Percentiles rank a stretch among this genome's conserved stretches.
These are phyloP conservation scores for Conger conger DNA, from an alignment of 2,113 vertebrate species.

Conservation along the genomic window DNA sequence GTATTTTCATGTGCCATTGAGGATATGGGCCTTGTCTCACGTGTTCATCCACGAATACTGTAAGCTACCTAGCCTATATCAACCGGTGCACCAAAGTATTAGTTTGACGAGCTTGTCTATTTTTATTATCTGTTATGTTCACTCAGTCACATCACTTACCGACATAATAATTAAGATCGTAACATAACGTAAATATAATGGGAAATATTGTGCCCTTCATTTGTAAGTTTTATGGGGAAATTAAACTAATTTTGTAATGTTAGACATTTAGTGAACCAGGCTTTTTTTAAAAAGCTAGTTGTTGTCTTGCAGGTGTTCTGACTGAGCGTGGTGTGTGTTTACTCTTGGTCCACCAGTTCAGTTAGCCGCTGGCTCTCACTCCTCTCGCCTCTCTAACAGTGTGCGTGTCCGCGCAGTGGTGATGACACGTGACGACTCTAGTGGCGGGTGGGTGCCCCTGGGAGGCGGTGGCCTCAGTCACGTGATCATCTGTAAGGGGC, in stretches of 20 bases:
- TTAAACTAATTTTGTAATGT: not conserved
- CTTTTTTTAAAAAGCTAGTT: not conserved
- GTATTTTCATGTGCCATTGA: not conserved
- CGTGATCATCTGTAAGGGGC: constrained; percentile 83
- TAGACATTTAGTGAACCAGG: not conserved
- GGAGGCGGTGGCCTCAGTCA: constrained; percentile 89
- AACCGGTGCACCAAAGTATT: not conserved
- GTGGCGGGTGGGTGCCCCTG: constrained; percentile 90
- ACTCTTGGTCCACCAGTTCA: constrained; percentile 27
- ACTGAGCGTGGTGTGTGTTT: not conserved
- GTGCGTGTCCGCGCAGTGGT: constrained; percentile 91
- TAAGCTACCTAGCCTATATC: no score
- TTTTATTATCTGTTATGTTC: not conserved
- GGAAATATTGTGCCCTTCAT: no score
- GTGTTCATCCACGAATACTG: not conserved
- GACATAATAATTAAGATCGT: not conserved
- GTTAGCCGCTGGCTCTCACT: constrained; percentile 38
- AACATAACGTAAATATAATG: no score
- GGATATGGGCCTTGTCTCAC: not conserved
- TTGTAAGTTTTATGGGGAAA: not conserved
- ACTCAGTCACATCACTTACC: not conserved
- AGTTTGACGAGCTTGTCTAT: not conserved
- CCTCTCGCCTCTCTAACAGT: constrained; percentile 55
- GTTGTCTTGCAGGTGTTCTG: not conserved
- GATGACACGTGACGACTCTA: constrained; percentile 94